Percentiles rank a stretch among this genome's conserved stretches.
Evolutionary conservation across 2,888 invertebrate species (phyloP).

Genomic region (Aspidiotus rigidus): DNA sequence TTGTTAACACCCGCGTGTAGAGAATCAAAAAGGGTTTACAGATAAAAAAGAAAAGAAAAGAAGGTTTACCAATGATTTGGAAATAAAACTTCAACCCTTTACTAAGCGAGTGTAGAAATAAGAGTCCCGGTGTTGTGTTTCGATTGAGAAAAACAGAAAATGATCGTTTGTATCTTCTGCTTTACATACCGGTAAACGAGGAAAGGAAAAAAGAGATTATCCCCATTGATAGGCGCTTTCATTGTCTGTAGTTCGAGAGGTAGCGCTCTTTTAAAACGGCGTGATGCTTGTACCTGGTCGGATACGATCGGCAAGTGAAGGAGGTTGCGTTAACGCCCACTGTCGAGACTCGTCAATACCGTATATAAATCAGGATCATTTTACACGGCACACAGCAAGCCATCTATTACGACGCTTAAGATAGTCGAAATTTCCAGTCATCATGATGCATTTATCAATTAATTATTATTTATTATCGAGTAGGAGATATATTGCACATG

Average conservation of each 20-base stretch:
- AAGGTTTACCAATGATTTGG: neutral
- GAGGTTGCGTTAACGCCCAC: neutral
- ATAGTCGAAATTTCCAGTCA: too few species aligned
- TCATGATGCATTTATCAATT: too few species aligned
- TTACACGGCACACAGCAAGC: too few species aligned
- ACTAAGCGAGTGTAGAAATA: neutral
- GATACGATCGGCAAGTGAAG: neutral
- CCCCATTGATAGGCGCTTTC: too few species aligned
- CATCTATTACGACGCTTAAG: too few species aligned
- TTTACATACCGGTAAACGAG: neutral
- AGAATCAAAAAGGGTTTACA: neutral
- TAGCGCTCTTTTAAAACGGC: too few species aligned
- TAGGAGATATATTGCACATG: too few species aligned
- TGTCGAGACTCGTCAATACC: neutral
- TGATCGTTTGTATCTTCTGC: neutral
- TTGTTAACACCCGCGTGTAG: neutral
- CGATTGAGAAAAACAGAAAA: neutral
- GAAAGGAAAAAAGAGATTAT: too few species aligned
- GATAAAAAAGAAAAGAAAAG: neutral
- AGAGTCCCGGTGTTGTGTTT: neutral
- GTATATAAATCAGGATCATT: too few species aligned
- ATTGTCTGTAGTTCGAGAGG: too few species aligned
- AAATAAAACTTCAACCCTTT: neutral
- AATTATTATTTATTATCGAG: too few species aligned
- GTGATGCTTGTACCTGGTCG: neutral